Percentiles rank a stretch among this genome's conserved stretches.
Evolutionary conservation across 2,888 invertebrate species (phyloP).

Genomic region (Charanyca ferruginea): DNA sequence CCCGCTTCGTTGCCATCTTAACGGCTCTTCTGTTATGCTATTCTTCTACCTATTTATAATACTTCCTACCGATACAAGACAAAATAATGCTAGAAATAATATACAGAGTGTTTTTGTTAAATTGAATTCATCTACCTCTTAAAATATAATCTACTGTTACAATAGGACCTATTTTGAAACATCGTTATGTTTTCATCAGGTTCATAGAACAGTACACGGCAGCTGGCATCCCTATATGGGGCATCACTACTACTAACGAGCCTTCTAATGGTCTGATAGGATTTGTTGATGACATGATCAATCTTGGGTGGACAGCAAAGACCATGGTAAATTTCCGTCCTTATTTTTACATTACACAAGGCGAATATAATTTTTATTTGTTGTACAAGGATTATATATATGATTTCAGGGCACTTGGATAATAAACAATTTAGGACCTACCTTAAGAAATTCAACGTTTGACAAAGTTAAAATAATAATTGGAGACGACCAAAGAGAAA

Average conservation of each 20-base stretch:
- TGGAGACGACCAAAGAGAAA: conserved; percentile 94
- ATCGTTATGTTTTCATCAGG: conserved; percentile 75
- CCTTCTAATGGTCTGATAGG: conserved; percentile 92
- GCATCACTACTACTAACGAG: conserved; percentile 96
- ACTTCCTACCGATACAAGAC: too few species aligned
- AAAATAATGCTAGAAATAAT: too few species aligned
- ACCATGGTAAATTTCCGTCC: conserved; percentile 78
- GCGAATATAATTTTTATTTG: background rate
- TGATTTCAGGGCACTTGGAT: conserved; percentile 93
- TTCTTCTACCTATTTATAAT: too few species aligned
- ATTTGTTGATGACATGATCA: conserved; percentile 90
- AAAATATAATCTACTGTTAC: background rate
- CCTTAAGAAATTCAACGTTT: conserved; percentile 91
- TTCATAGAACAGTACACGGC: conserved; percentile 94
- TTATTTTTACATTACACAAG: background rate
- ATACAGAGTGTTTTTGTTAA: too few species aligned
- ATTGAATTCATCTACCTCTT: too few species aligned
- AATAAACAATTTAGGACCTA: conserved; percentile 94
- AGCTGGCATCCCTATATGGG: conserved; percentile 93
- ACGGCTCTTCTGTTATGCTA: too few species aligned
- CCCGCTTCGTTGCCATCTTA: too few species aligned
- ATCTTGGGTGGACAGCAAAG: conserved; percentile 93
- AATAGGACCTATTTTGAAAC: background rate
- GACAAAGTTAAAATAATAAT: conserved; percentile 93
- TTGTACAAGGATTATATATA: background rate